Base-by-base conservation (phyloP, 2,888 invertebrate genomes). In the Melanargia galathea region DNA sequence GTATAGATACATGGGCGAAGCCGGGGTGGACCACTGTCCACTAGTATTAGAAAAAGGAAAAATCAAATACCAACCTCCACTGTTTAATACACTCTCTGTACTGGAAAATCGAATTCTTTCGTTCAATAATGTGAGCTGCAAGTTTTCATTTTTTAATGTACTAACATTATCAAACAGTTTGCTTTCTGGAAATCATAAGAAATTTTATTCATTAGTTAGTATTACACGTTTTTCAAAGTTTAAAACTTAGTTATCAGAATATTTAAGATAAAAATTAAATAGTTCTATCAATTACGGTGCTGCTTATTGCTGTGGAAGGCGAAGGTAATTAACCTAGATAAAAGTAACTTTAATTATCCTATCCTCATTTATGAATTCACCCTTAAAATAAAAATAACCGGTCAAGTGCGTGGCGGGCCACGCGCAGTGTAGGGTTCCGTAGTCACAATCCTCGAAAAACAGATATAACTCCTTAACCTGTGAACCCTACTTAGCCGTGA, bases 131-230 rank as follows among this genome's bases (percentile, higher is more conserved):
- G 96, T 95, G 38, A 98, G 89, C 71, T 97, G 96, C 26, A 97
- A 90, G 83, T 97, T 98, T 87, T 97, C 97, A 71, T 94, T 92
- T 77, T 95, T 94, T 62, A 98, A 84, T 48, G 95, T 93, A 75
- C 96, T 96, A 22, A 95, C 94, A 84, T 93, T 95, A 80, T 98
- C 98, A 85, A 97, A 96, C 52, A 98, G 89, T 72, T 95, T 94
- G 85, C 96, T 97, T 86, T 98, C 98, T 97, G 89, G 65, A 93
- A 92, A 71, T 68, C 49, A 64, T 45, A 61, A n/a, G 33, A 52
- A 56, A 35, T 35, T 40, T 22, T n/a, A 40, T 30, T 45, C 16
- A 45, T 52, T 48, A 30, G 30, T 46, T 13, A 22, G 7, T 24
- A 43, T 3, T 2, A 18, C 0, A 56, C 2, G 16, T 13, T 30